Evolutionary conservation across 2,113 vertebrate species (phyloP), one percentile per base, ranked within the genome.

Genomic region (Synodontis membranacea): DNA sequence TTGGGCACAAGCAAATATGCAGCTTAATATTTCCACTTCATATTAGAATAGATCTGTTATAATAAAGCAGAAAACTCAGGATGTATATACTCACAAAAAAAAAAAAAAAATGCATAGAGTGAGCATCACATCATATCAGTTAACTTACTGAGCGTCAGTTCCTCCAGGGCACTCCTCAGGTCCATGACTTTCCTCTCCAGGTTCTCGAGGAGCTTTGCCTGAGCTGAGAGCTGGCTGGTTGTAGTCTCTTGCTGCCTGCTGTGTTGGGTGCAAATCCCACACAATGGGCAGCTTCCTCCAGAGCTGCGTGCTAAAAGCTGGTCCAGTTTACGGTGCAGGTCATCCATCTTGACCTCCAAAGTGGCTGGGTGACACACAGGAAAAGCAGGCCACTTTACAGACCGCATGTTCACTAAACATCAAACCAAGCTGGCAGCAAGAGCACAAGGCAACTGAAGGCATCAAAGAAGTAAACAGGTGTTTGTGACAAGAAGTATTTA

Each of bases 271-370:
- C 92, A 93, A 39, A 86, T 81, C 0, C 76, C 64, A 54, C 90
- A 91, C 85, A 86, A 56, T 12, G 80, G 68, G 42, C 89, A 91
- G 39, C 39, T 62, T 44, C 60, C 70, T 11, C 28, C 76, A 46
- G 86, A 56, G n/a, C 87, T 72, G 21, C 58, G 46, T 37, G 80
- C 76, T 25, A 92, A 79, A 10, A 91, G 66, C 82, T 86, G 75
- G 17, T 91, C 91, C 72, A 91, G 79, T 83, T 91, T 91, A 44
- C 66, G 68, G 11, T 82, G 80, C 66, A 92, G 39, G 34, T 86
- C 54, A 81, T 92, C 90, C 75, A 93, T 66, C 82, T 90, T 91
- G 66, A 83, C 86, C 85, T 91, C 88, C 78, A 91, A 75, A 28
- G 80, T 66, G 21, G 25, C 83, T 48, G 83, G 80, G 52, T 70